Conservation (phyloP, 2,113 vertebrate genomes). For the Sporophila hypoxantha region DNA sequence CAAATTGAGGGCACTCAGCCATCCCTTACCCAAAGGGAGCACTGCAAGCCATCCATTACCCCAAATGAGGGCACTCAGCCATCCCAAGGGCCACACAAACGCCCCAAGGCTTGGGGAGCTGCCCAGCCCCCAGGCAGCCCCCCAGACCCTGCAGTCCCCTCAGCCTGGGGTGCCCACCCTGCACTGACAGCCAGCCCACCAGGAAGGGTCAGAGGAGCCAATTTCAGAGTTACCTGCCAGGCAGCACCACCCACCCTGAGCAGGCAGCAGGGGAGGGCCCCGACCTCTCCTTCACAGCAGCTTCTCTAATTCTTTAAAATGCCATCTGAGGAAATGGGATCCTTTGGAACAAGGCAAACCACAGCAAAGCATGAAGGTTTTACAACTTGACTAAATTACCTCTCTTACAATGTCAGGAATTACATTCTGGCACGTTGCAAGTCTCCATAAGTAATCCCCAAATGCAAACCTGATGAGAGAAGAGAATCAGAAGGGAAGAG, state of each 20-base stretch:
- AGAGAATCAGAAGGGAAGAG: not conserved
- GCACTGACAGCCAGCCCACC: not conserved
- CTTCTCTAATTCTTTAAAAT: not conserved
- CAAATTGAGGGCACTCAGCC: too few species aligned
- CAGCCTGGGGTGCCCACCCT: not conserved
- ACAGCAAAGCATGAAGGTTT: not conserved
- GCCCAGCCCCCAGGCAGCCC: not conserved
- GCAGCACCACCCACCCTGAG: not conserved
- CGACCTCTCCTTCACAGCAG: not conserved
- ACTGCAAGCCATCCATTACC: too few species aligned
- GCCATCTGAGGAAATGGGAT: not conserved
- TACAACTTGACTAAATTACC: constrained; percentile 43
- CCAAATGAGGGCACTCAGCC: not conserved
- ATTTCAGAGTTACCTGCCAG: not conserved
- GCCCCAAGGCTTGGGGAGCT: not conserved
- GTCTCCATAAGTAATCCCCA: constrained; percentile 68
- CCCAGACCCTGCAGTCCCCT: constrained; percentile 10
- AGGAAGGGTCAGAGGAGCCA: not conserved
- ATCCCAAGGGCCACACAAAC: not conserved
- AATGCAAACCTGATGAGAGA: constrained; percentile 45
- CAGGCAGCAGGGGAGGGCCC: not conserved
- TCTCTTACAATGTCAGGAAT: constrained; percentile 70
- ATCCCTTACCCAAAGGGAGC: too few species aligned
- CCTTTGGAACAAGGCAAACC: not conserved
- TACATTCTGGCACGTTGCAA: constrained; percentile 68